Base-by-base conservation (phyloP, 2,797 vertebrate species). In the Eulemur rubriventer region DNA sequence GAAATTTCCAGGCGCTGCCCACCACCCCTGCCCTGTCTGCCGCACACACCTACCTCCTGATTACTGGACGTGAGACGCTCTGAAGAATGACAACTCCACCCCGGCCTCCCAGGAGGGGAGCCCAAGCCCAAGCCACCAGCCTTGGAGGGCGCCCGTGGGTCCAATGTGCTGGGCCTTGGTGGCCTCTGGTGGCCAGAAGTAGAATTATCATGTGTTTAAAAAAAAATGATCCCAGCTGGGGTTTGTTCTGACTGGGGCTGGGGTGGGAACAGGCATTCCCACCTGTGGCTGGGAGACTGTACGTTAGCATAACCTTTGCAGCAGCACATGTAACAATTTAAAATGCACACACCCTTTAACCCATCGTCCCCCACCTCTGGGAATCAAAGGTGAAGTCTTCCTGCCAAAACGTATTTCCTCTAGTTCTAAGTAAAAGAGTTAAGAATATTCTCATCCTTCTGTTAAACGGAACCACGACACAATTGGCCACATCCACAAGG, bases 131-230 rank as follows among this genome's bases (percentile, higher is more conserved):
- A 18, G 41, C 28, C 13, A 38, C 33, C 50, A 59, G n/a, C 18
- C 59, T 61, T 2, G 61, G 28, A 75, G 46, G 16, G 33, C 2
- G 9, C 30, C 22, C 7, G 3, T 5, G 84, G 0, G 33, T 26
- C 75, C 69, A 38, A 92, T 93, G 41, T 1, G 55, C 94, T 97
- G 95, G 72, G 46, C 67, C 83, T 11, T 75, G 96, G 96, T 91
- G 97, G 50, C 98, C 98, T 95, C 98, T 97, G 22, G 98, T 48
- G 98, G 98, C 26, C 63, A 75, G 3, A n/a, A 80, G 70, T 43
- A 92, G 97, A 98, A 98, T 86, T 96, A 97, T 75, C 50, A 94
- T 30, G 48, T 0, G 1, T 89, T 59, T n/a, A 63, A 61, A 59
- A 33, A 63, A 65, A 55, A 85, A 55, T 1, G 33, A 52, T 41